A percentile compares a stretch with the other conserved stretches of the same genome.
These are phyloP conservation scores for Enteromius unitaeniatus DNA, from an alignment of 2,797 vertebrate genomes.

Conservation along the genomic window DNA sequence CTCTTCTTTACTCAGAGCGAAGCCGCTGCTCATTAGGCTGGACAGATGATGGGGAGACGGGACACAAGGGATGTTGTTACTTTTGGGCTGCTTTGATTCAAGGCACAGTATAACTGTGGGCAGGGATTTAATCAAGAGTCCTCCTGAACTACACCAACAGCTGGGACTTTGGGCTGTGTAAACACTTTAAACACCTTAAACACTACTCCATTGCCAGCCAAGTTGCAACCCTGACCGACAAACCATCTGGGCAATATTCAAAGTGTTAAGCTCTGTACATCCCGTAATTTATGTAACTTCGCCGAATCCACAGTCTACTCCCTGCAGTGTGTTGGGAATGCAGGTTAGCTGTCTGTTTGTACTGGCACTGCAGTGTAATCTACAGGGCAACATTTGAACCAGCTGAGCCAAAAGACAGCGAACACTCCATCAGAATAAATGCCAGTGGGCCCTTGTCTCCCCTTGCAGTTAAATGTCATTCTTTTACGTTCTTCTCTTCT, in stretches of 20 bases:
- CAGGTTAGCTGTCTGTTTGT: constrained; percentile 17
- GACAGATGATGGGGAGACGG: constrained; percentile 17
- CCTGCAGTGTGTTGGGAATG: neutral
- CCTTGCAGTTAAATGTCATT: constrained; percentile 49
- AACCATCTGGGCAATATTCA: neutral
- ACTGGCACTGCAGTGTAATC: constrained; percentile 33
- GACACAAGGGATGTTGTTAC: constrained; percentile 24
- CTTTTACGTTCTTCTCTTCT: constrained; percentile 33
- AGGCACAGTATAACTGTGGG: constrained; percentile 11
- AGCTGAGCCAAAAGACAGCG: constrained; percentile 25
- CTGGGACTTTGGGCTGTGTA: neutral
- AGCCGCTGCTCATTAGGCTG: constrained; percentile 18
- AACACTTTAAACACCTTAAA: constrained; percentile 22
- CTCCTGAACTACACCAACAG: constrained; percentile 15
- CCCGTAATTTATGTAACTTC: neutral
- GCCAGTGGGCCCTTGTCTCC: constrained; percentile 39
- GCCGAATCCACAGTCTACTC: neutral
- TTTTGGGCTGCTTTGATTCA: constrained; percentile 26
- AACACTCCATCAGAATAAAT: constrained; percentile 49
- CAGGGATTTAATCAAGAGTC: constrained; percentile 19
- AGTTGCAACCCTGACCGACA: constrained; percentile 2
- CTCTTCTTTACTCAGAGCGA: constrained; percentile 21
- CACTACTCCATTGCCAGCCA: neutral
- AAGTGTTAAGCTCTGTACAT: neutral
- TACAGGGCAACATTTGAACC: constrained; percentile 30